Conservation (phyloP, 2,113 vertebrate genomes). For the Seriola rivoliana region DNA sequence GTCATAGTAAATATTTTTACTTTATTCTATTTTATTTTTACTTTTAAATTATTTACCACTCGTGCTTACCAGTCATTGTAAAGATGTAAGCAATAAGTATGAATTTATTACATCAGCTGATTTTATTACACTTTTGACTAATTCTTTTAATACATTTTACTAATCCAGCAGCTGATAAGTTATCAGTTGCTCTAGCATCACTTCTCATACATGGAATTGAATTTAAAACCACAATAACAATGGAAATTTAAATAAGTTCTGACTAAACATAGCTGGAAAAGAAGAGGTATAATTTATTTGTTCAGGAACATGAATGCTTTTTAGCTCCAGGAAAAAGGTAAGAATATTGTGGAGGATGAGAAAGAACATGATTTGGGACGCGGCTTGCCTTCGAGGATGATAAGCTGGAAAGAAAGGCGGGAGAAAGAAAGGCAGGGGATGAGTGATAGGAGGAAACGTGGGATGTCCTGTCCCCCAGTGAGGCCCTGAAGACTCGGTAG, state of each 20-base stretch:
- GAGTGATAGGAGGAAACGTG: slow-evolving; percentile 75
- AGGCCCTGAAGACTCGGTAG: slow-evolving; percentile 77
- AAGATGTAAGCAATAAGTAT: neutral
- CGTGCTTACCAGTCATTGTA: neutral
- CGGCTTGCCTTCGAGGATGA: slow-evolving; percentile 30
- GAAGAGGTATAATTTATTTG: neutral
- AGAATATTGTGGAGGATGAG: slow-evolving; percentile 8
- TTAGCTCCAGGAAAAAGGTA: slow-evolving; percentile 7
- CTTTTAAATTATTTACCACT: neutral
- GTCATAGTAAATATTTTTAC: neutral
- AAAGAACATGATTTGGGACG: slow-evolving; percentile 29
- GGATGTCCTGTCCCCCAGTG: slow-evolving; percentile 67
- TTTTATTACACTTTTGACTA: neutral
- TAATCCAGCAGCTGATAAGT: neutral
- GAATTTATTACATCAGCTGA: neutral
- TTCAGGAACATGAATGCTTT: neutral
- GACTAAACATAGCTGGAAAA: slow-evolving; percentile 11
- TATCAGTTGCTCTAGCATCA: neutral
- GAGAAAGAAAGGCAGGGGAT: slow-evolving; percentile 46
- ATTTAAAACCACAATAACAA: slow-evolving; percentile 19
- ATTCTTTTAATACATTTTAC: slow-evolving; percentile 16
- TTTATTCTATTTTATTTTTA: too few species aligned
- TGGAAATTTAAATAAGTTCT: slow-evolving; percentile 3
- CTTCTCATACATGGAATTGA: neutral
- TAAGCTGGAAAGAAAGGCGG: slow-evolving; percentile 54